These are phyloP conservation scores for Abramis brama DNA, from an alignment of 2,113 vertebrate genomes.

Conservation along the genomic window DNA sequence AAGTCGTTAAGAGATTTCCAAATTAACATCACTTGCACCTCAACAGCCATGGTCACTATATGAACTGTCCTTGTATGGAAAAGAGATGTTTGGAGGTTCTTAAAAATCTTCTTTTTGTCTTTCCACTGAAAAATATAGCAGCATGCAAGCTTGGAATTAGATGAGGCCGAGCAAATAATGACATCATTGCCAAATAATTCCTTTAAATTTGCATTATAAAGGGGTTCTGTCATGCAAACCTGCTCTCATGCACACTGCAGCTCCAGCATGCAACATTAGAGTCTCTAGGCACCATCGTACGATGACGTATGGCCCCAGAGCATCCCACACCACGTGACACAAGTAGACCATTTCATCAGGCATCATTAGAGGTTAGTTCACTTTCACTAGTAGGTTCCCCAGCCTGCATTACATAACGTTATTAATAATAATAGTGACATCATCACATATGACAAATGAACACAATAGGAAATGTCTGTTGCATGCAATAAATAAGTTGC, in stretches of 20 bases:
- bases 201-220: neutral
- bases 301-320: conserved; percentile 48
- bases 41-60: neutral
- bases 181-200: neutral
- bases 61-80: neutral
- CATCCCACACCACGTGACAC: conserved; percentile 55
- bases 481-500: conserved; percentile 23
- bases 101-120: neutral
- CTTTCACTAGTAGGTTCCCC: conserved; percentile 47
- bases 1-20: neutral
- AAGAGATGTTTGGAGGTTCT: neutral
- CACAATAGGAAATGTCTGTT: neutral
- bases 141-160: neutral
- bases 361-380: conserved; percentile 58
- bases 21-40: neutral
- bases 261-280: conserved; percentile 27
- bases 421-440: neutral
- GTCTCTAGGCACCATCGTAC: conserved; percentile 23
- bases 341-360: conserved; percentile 56
- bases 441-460: neutral
- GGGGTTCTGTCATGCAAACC: neutral
- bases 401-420: conserved; percentile 27
- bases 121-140: neutral
- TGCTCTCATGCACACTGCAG: conserved; percentile 24
- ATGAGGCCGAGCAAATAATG: neutral